Conservation (phyloP, 2,888 invertebrate genomes). For the Cephalotes varians region DNA sequence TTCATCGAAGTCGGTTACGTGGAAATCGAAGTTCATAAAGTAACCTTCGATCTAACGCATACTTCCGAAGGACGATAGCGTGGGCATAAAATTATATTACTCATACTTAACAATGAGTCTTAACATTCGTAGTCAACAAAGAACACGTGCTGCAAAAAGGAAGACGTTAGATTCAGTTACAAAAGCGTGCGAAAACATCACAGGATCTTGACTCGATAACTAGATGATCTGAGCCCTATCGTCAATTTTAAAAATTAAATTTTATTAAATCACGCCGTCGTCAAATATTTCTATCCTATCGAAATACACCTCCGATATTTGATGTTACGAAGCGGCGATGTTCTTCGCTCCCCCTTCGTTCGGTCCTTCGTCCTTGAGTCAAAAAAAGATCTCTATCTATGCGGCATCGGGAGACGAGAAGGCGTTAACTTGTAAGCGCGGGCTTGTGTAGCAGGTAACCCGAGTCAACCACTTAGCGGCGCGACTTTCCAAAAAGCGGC, state of each 20-base stretch:
- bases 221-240: not conserved
- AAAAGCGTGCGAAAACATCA: not conserved
- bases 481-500: conserved; percentile 55
- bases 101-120: conserved; percentile 18
- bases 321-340: not conserved
- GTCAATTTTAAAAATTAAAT: not conserved
- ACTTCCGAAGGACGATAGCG: conserved; percentile 38
- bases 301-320: not conserved
- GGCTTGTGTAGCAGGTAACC: conserved; percentile 49
- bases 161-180: not conserved
- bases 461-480: conserved; percentile 64
- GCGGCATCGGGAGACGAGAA: conserved; percentile 53
- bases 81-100: conserved; percentile 15
- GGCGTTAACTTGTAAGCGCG: conserved; percentile 64
- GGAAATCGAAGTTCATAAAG: conserved; percentile 14
- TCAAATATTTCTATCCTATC: not conserved
- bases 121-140: not conserved
- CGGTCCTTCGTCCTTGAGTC: conserved; percentile 10
- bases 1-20: not conserved
- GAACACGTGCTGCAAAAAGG: not conserved
- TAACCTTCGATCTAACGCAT: conserved; percentile 14
- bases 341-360: not conserved
- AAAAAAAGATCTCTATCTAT: conserved; percentile 54
- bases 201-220: not conserved
- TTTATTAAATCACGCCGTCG: not conserved